A percentile compares a stretch with the other conserved stretches of the same genome.
Conservation (phyloP, 2,888 invertebrate species). For the Dione vanillae region DNA sequence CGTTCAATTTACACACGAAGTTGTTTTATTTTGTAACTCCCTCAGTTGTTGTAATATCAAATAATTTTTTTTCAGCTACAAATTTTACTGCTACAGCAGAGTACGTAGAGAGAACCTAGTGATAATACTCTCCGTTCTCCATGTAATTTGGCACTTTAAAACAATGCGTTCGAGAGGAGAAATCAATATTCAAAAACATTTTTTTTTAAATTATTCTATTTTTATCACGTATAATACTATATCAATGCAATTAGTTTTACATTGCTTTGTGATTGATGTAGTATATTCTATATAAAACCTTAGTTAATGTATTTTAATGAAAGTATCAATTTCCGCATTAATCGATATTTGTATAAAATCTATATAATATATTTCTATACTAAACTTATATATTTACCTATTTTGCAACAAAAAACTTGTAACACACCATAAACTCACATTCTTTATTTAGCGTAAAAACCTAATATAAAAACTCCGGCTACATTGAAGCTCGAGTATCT, state of each 20-base stretch:
- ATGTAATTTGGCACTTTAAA: no score
- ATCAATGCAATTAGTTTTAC: no score
- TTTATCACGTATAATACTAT: no score
- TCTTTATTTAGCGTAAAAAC: constrained; percentile 16
- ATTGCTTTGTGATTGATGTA: not conserved
- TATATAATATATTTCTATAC: not conserved
- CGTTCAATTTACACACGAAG: constrained; percentile 71
- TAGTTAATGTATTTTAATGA: not conserved
- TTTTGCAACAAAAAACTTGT: not conserved
- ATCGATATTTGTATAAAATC: no score
- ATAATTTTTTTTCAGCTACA: not conserved
- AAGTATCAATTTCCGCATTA: not conserved
- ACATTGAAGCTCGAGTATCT: constrained; percentile 15
- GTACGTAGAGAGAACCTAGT: not conserved
- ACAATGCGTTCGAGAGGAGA: no score
- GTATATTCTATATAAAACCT: not conserved
- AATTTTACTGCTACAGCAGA: no score
- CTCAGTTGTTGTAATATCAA: not conserved
- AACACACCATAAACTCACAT: constrained; percentile 4
- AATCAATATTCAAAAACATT: no score
- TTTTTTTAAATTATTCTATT: not conserved
- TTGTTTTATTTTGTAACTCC: constrained; percentile 4
- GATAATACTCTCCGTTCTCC: no score
- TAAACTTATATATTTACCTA: not conserved
- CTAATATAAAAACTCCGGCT: constrained; percentile 18